A percentile compares a stretch with the other conserved stretches of the same genome.
These are phyloP conservation scores for Marasmarcha lunaedactyla DNA, from an alignment of 2,888 invertebrate genomes.

Conservation along the genomic window DNA sequence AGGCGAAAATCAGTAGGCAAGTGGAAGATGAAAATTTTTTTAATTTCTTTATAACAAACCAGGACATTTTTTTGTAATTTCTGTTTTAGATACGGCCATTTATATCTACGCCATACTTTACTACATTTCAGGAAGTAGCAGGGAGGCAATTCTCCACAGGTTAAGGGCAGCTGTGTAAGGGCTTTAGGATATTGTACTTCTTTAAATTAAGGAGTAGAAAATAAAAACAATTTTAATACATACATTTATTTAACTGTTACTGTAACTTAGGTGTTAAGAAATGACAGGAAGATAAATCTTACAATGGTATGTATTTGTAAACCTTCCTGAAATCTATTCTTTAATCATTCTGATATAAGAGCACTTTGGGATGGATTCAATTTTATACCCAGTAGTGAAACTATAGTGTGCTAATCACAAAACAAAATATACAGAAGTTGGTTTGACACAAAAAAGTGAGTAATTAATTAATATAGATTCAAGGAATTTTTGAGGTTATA, in stretches of 20 bases:
- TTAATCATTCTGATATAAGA: slow-evolving; percentile 62
- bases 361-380: slow-evolving; percentile 69
- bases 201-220: too few relatives aligned
- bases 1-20: too few relatives aligned
- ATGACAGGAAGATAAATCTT: background rate
- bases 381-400: slow-evolving; percentile 40
- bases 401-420: slow-evolving; percentile 37
- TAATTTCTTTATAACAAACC: too few relatives aligned
- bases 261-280: background rate
- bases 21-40: too few relatives aligned
- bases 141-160: too few relatives aligned
- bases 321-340: slow-evolving; percentile 24
- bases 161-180: too few relatives aligned
- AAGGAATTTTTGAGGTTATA: background rate
- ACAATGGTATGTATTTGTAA: slow-evolving; percentile 1
- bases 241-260: slow-evolving; percentile 30
- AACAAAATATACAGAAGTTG: slow-evolving; percentile 34
- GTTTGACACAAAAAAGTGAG: slow-evolving; percentile 35
- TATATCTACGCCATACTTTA: too few relatives aligned
- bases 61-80: too few relatives aligned
- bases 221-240: slow-evolving; percentile 20
- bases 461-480: slow-evolving; percentile 2
- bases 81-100: too few relatives aligned
- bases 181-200: too few relatives aligned
- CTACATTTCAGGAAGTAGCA: too few relatives aligned